Percentiles rank a stretch among this genome's conserved stretches.
Conservation (phyloP, 2,797 vertebrate genomes). For the Sylvia borin region DNA sequence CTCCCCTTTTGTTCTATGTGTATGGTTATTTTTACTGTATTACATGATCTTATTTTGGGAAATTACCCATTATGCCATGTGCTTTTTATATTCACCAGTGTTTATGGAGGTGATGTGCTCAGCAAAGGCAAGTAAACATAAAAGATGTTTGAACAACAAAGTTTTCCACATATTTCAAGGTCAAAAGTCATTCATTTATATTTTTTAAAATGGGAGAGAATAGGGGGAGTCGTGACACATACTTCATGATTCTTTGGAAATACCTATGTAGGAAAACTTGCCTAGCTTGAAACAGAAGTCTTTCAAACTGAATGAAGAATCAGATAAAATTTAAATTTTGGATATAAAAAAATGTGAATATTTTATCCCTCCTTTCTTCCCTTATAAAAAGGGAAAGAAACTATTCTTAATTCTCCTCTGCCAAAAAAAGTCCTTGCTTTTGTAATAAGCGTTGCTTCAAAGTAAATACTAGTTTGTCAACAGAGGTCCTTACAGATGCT, state of each 20-base stretch:
- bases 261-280: background rate
- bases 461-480: background rate
- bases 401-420: background rate
- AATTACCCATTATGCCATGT: background rate
- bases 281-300: background rate
- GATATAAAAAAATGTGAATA: background rate
- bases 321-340: background rate
- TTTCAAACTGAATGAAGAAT: constrained; percentile 1
- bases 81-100: background rate
- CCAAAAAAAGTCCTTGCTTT: background rate
- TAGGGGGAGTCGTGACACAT: background rate
- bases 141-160: background rate
- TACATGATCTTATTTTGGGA: background rate
- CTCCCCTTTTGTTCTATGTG: background rate
- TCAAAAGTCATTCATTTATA: background rate
- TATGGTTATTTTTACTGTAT: background rate
- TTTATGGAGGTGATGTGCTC: background rate
- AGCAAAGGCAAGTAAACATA: background rate
- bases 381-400: background rate
- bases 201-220: background rate
- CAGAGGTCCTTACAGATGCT: background rate
- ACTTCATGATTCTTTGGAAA: background rate
- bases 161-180: background rate
- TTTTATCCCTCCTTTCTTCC: background rate
- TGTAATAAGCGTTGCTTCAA: background rate